Conservation (phyloP, 2,888 invertebrate genomes). For the Eilema griseolum region DNA sequence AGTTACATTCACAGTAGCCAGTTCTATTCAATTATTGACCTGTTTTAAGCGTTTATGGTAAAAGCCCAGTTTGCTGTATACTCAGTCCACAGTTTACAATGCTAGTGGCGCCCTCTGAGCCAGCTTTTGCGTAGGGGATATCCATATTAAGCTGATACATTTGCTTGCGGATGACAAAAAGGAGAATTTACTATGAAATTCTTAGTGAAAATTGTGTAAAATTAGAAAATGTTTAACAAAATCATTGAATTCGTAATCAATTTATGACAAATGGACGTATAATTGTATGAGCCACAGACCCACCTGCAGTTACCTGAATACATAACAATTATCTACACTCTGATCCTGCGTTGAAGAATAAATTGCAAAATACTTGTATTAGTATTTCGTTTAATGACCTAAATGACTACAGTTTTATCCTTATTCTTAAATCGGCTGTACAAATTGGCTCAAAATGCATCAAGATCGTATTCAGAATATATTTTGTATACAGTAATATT, state of each 20-base stretch:
- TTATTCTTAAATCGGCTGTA: neutral
- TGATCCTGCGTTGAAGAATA: conserved; percentile 54
- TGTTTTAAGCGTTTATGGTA: too few relatives aligned
- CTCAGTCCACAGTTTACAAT: too few relatives aligned
- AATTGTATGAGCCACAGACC: conserved; percentile 40
- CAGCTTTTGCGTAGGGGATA: too few relatives aligned
- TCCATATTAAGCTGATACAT: too few relatives aligned
- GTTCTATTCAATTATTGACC: too few relatives aligned
- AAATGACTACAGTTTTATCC: neutral
- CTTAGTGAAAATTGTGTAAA: neutral
- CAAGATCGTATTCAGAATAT: neutral
- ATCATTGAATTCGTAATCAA: neutral
- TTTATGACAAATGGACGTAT: conserved; percentile 6
- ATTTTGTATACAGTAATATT: neutral
- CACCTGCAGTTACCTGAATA: conserved; percentile 60
- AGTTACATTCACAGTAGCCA: too few relatives aligned
- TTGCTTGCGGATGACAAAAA: too few relatives aligned
- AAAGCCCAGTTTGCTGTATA: too few relatives aligned
- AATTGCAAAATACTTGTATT: conserved; percentile 48
- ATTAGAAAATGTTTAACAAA: too few relatives aligned
- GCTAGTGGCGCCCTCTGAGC: too few relatives aligned
- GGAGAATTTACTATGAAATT: too few relatives aligned
- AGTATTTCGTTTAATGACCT: conserved; percentile 31
- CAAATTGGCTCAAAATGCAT: neutral
- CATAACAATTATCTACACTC: conserved; percentile 42